These are phyloP conservation scores for Trichogramma dendrolimi DNA, from an alignment of 2,888 invertebrate species.

Conservation along the genomic window DNA sequence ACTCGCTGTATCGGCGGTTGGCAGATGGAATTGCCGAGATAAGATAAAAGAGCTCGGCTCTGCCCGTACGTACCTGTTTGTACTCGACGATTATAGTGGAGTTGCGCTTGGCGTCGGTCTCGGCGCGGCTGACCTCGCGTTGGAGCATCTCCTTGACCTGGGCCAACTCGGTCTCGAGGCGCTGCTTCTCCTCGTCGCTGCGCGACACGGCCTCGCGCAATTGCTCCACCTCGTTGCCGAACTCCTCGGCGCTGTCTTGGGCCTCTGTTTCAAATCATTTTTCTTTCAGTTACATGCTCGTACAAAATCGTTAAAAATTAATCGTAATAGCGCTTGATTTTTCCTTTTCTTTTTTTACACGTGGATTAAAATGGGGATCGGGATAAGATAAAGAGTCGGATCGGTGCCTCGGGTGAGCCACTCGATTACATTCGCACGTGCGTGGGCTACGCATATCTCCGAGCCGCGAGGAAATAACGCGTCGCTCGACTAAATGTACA, in stretches of 20 bases:
- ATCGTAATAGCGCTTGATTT: too few relatives aligned
- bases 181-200: conserved; percentile 69
- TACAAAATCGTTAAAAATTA: too few relatives aligned
- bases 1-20: neutral
- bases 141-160: conserved; percentile 74
- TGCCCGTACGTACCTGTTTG: conserved; percentile 61
- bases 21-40: neutral
- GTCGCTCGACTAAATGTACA: too few relatives aligned
- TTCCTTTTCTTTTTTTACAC: too few relatives aligned
- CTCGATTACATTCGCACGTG: too few relatives aligned
- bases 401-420: too few relatives aligned
- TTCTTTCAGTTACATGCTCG: too few relatives aligned
- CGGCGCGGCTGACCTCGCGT: conserved; percentile 69
- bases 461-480: too few relatives aligned
- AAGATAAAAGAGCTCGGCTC: neutral
- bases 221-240: conserved; percentile 59
- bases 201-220: conserved; percentile 60
- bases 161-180: conserved; percentile 64
- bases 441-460: too few relatives aligned
- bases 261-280: conserved; percentile 51
- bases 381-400: too few relatives aligned
- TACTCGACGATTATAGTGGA: conserved; percentile 84
- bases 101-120: conserved; percentile 70
- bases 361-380: too few relatives aligned
- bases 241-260: conserved; percentile 59